A percentile compares a stretch with the other conserved stretches of the same genome.
Conservation (phyloP, 2,113 vertebrate genomes). For the Meles meles region DNA sequence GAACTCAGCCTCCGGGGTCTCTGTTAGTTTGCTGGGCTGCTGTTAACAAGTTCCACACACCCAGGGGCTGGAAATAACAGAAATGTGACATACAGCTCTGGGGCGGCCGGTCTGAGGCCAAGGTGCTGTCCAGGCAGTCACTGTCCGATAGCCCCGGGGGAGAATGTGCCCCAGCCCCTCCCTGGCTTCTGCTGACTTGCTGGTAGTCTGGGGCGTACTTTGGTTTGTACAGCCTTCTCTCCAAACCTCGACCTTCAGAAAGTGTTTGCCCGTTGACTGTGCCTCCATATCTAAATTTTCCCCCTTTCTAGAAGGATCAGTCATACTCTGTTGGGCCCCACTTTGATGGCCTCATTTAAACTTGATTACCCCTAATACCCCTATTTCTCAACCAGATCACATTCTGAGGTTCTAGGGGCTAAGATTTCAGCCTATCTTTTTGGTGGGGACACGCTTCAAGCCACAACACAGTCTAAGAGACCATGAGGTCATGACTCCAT, state of each 20-base stretch:
- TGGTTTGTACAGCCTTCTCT: fast-evolving
- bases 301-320: background rate
- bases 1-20: background rate
- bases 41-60: background rate
- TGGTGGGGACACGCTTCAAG: background rate
- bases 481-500: no score
- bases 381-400: background rate
- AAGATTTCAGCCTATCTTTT: fast-evolving
- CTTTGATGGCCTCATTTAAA: background rate
- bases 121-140: fast-evolving
- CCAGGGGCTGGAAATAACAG: fast-evolving
- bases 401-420: background rate
- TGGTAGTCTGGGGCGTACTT: fast-evolving
- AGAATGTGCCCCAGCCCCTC: background rate
- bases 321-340: background rate
- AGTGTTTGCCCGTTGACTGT: fast-evolving
- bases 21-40: background rate
- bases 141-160: background rate
- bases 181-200: background rate
- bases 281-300: background rate
- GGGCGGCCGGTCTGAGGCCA: background rate
- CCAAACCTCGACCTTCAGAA: background rate
- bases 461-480: background rate
- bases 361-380: background rate
- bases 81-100: fast-evolving